These are phyloP conservation scores for Phalloptychus januarius DNA, from an alignment of 2,797 vertebrate species.

Conservation along the genomic window DNA sequence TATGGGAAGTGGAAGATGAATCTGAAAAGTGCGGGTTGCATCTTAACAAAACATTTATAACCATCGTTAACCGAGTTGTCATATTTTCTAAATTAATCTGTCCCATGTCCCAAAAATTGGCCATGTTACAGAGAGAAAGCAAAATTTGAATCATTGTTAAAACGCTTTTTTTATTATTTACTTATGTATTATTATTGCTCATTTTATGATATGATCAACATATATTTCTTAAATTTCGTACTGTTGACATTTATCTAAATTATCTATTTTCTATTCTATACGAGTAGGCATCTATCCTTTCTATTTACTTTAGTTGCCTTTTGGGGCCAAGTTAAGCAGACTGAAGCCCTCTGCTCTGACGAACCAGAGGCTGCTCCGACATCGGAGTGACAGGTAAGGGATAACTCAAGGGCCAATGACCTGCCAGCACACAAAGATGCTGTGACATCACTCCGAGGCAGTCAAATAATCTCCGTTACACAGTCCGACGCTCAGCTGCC, in stretches of 20 bases:
- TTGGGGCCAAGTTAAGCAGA: slow-evolving; percentile 3
- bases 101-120: not conserved
- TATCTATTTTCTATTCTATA: not conserved
- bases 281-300: slow-evolving; percentile 1
- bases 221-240: not conserved
- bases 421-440: slow-evolving; percentile 69
- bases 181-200: not conserved
- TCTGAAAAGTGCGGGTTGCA: not conserved
- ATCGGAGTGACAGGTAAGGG: slow-evolving; percentile 63
- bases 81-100: not conserved
- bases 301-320: slow-evolving; percentile 12
- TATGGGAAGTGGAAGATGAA: not conserved
- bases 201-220: not conserved
- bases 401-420: slow-evolving; percentile 51
- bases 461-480: slow-evolving; percentile 76
- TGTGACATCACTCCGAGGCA: slow-evolving; percentile 74
- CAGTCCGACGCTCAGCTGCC: slow-evolving; percentile 27
- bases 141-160: not conserved
- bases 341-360: slow-evolving; percentile 39
- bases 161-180: not conserved
- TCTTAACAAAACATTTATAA: not conserved
- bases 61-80: not conserved
- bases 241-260: not conserved
- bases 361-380: slow-evolving; percentile 47
- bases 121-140: not conserved